Conservation (phyloP, 1,140 invertebrate genomes). For the Scaptomyza montana region DNA sequence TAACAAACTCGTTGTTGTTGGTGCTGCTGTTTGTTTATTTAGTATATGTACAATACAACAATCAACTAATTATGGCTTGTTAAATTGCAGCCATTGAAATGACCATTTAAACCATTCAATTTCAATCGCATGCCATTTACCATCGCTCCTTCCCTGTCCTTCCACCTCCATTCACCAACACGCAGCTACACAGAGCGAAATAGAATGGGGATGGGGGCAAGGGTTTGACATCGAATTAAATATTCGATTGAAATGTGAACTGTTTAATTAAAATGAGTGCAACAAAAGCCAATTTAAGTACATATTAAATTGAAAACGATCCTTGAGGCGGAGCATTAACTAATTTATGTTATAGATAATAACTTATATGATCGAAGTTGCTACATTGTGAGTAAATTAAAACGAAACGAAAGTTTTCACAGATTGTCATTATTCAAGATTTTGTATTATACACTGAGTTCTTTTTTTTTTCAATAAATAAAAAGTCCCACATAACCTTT, state of each 20-base stretch:
- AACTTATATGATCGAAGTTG: no score
- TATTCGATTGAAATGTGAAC: not conserved
- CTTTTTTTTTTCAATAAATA: no score
- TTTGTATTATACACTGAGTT: no score
- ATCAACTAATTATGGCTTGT: slow-evolving; percentile 82
- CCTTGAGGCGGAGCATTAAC: no score
- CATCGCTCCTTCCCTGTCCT: not conserved
- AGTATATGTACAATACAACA: slow-evolving; percentile 55
- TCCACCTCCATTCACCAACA: no score
- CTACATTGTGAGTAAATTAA: no score
- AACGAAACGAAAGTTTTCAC: no score
- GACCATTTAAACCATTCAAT: slow-evolving; percentile 82
- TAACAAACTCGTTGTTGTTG: slow-evolving; percentile 55
- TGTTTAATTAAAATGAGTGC: not conserved
- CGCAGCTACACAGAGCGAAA: not conserved
- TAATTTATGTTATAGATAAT: no score
- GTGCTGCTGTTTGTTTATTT: slow-evolving; percentile 64
- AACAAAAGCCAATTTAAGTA: no score
- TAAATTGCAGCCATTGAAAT: slow-evolving; percentile 83
- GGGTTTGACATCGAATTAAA: not conserved
- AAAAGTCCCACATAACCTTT: no score
- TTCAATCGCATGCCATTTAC: slow-evolving; percentile 71
- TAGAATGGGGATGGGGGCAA: not conserved
- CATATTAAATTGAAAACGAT: no score
- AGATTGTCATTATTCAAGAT: no score